phyloP scores from a whole-genome alignment of 2,888 invertebrate species.

The Penaeus monodon region DNA sequence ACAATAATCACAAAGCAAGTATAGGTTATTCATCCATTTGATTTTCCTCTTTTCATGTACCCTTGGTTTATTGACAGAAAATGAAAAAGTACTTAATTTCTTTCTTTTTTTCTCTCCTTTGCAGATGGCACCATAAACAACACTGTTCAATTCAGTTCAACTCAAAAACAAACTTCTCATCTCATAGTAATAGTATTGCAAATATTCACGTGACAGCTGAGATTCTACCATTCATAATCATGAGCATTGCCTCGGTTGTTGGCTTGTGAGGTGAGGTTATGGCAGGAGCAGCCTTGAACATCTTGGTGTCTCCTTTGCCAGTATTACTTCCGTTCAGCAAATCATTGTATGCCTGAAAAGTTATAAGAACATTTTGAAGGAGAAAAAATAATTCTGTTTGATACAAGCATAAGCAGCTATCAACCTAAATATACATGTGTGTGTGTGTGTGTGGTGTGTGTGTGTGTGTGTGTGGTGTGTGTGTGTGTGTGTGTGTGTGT shows the following conservation, averaged over 20 bases:
- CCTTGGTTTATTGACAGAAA: too few relatives aligned
- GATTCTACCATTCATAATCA: conserved; percentile 48
- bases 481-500: conserved; percentile 3
- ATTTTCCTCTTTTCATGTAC: too few relatives aligned
- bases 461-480: not conserved
- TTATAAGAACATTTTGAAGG: not conserved
- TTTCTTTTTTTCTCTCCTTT: too few relatives aligned
- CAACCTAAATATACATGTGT: conserved; percentile 14
- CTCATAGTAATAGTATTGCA: too few relatives aligned
- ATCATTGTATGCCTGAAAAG: conserved; percentile 56
- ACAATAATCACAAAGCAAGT: too few relatives aligned
- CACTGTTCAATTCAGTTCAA: too few relatives aligned
- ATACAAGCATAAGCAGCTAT: not conserved
- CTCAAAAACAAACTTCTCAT: not conserved
- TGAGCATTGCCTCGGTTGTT: conserved; percentile 26
- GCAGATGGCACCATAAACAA: too few relatives aligned
- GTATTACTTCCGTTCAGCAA: conserved; percentile 44
- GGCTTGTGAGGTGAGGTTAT: conserved; percentile 23
- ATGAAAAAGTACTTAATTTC: too few relatives aligned
- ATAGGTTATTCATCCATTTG: too few relatives aligned
- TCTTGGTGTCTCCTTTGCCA: conserved; percentile 27
- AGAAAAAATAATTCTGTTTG: not conserved
- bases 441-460: conserved; percentile 26
- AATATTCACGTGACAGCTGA: not conserved
- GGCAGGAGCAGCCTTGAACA: not conserved